Evolutionary conservation across 35 echinoderm and acorn worm species (phyloP).

Genomic region (Nesometra sesokonis): DNA sequence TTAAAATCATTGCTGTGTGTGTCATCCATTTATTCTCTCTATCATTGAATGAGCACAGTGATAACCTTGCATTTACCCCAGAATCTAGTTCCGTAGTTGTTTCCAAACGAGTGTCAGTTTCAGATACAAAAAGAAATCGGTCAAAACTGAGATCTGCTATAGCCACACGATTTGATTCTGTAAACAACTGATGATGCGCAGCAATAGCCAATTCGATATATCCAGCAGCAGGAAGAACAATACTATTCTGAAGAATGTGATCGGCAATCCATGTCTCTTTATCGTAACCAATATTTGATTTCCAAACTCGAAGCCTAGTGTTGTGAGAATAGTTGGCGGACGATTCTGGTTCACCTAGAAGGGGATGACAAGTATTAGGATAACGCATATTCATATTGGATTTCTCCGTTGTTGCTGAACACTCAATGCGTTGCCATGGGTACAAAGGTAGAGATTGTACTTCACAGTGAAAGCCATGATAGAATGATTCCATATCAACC

Average conservation of each 20-base stretch:
- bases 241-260: neutral
- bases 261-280: neutral
- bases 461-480: neutral
- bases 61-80: slow-evolving; percentile 31
- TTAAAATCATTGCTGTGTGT: slow-evolving; percentile 53
- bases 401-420: neutral
- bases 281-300: neutral
- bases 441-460: neutral
- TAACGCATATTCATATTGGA: neutral
- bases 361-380: neutral
- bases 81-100: neutral
- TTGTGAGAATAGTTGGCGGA: neutral
- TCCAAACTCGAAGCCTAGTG: neutral
- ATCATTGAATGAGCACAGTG: slow-evolving; percentile 50
- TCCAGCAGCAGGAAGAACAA: neutral
- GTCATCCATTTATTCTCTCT: slow-evolving; percentile 51
- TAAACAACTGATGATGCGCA: neutral
- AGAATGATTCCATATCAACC: neutral
- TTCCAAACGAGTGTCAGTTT: neutral
- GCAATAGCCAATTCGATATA: neutral
- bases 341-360: neutral
- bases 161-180: neutral
- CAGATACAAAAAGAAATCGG: slow-evolving; percentile 22
- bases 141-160: slow-evolving; percentile 18
- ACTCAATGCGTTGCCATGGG: slow-evolving; percentile 13